These are phyloP conservation scores for Phaonia tiefii DNA, from an alignment of 2,888 invertebrate species.

Conservation along the genomic window DNA sequence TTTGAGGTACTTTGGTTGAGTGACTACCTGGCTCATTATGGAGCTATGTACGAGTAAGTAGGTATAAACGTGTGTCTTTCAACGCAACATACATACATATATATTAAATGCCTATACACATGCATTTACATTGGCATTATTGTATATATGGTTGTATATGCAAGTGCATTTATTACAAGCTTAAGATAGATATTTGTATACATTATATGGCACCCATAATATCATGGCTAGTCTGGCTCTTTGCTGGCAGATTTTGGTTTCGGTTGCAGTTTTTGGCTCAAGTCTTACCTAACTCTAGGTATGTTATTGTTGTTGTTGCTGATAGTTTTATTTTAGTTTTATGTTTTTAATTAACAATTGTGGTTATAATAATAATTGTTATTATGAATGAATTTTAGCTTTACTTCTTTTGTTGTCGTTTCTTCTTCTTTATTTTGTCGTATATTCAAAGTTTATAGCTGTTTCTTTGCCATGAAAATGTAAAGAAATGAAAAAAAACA, in stretches of 20 bases:
- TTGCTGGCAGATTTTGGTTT: not conserved
- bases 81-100: not conserved
- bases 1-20: conserved; percentile 11
- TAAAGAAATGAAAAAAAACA: too few species aligned
- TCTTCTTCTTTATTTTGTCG: conserved; percentile 6
- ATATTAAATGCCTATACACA: not conserved
- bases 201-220: too few species aligned
- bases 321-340: not conserved
- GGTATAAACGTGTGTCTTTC: not conserved
- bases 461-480: not conserved
- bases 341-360: conserved; percentile 17
- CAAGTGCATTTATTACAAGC: not conserved
- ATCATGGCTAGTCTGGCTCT: too few species aligned
- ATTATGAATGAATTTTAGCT: conserved; percentile 25
- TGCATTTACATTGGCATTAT: not conserved
- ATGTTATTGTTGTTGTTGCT: not conserved
- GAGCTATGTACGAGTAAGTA: not conserved
- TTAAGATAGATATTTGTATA: too few species aligned
- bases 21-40: not conserved
- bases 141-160: not conserved
- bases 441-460: not conserved
- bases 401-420: conserved; percentile 34
- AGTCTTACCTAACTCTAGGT: not conserved
- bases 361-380: conserved; percentile 24
- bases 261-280: conserved; percentile 2